phyloP scores from a whole-genome alignment of 2,797 vertebrate genomes.

The Jordanella pulchra region DNA sequence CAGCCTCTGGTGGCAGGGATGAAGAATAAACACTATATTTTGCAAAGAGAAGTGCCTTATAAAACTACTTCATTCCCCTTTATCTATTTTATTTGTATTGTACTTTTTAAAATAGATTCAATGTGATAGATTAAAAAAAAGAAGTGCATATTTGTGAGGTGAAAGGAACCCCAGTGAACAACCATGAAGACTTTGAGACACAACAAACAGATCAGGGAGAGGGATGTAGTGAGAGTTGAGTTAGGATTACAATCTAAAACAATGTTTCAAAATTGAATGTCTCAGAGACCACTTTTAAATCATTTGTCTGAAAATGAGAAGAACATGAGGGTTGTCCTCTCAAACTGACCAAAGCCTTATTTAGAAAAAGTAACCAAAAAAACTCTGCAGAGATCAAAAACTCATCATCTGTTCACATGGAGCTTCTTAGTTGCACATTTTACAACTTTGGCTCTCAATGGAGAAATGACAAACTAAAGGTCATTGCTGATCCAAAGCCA shows the following conservation, averaged over 20 bases:
- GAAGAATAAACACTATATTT: conserved; percentile 1
- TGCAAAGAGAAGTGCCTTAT: background rate
- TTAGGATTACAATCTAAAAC: background rate
- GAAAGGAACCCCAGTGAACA: background rate
- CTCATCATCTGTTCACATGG: background rate
- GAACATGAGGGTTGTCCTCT: background rate
- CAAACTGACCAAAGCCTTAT: background rate
- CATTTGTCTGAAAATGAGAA: background rate
- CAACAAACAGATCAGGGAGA: background rate
- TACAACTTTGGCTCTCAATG: background rate
- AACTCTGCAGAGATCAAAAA: background rate
- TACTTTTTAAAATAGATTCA: background rate
- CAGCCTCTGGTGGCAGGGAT: conserved; percentile 55
- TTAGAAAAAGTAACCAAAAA: background rate
- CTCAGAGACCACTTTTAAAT: background rate
- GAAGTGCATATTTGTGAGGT: background rate
- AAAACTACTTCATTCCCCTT: background rate
- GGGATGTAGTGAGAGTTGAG: too few species aligned
- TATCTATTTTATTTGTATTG: background rate
- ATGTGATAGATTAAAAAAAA: background rate
- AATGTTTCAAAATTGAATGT: background rate
- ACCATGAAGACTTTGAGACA: background rate
- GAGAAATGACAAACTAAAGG: background rate
- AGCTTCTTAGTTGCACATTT: background rate
- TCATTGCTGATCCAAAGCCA: background rate